These are phyloP conservation scores for Sciurus vulgaris DNA, from an alignment of 2,797 vertebrate species.

Conservation along the genomic window DNA sequence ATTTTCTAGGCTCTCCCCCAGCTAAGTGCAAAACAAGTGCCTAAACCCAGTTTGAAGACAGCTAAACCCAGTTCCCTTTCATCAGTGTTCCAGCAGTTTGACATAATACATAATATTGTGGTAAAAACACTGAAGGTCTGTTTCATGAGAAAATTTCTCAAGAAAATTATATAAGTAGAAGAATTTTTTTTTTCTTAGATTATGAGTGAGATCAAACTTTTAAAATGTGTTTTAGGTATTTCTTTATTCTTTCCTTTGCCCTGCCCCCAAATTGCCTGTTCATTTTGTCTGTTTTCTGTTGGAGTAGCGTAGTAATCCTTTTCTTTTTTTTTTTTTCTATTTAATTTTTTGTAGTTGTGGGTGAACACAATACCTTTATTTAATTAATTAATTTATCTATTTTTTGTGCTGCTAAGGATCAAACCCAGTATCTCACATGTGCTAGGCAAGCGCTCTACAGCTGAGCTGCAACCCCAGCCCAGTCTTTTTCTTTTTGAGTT, in stretches of 20 bases:
- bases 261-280: background rate
- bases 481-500: background rate
- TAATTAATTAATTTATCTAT: no score
- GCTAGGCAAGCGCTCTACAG: no score
- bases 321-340: no score
- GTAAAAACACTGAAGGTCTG: background rate
- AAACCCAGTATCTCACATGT: no score
- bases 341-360: no score
- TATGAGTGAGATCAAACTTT: background rate
- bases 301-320: background rate
- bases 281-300: background rate
- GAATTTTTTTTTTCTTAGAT: background rate
- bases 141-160: background rate
- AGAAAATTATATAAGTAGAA: background rate
- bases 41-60: background rate
- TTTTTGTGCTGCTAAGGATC: no score
- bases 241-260: background rate
- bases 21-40: background rate
- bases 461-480: no score
- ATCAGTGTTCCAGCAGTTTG: background rate
- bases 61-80: background rate
- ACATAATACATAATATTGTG: background rate
- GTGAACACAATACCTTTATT: no score
- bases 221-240: background rate
- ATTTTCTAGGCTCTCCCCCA: background rate